These are phyloP conservation scores for Julus scandinavius DNA, from an alignment of 2,888 invertebrate genomes.

Conservation along the genomic window DNA sequence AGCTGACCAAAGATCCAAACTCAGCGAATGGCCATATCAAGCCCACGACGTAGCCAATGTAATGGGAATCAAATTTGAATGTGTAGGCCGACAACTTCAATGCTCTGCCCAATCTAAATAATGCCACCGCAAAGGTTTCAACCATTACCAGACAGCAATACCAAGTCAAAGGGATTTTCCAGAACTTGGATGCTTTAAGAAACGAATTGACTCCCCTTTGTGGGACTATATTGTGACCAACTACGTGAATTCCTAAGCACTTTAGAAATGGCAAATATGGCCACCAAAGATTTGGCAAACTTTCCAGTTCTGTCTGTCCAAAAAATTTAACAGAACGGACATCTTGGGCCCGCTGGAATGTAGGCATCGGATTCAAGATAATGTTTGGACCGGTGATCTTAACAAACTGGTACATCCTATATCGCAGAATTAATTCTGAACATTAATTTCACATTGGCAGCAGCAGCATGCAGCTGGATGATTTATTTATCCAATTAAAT, in stretches of 20 bases:
- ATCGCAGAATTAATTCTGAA: too few species aligned
- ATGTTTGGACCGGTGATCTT: too few species aligned
- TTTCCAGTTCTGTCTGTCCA: too few species aligned
- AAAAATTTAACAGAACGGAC: not conserved
- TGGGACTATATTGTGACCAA: not conserved
- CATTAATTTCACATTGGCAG: too few species aligned
- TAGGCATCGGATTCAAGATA: too few species aligned
- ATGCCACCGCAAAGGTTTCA: not conserved
- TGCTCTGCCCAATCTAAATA: not conserved
- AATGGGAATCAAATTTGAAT: not conserved
- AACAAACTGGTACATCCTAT: too few species aligned
- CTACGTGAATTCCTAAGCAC: not conserved
- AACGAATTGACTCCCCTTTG: not conserved
- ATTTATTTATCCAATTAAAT: too few species aligned
- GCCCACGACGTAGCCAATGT: not conserved
- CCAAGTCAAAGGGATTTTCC: slow-evolving; percentile 10
- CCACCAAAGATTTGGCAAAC: not conserved
- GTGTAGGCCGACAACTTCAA: not conserved
- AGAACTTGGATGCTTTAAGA: not conserved
- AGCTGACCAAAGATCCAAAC: not conserved
- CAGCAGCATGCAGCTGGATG: too few species aligned
- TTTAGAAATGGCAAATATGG: slow-evolving; percentile 9
- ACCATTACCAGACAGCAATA: not conserved
- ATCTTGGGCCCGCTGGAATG: not conserved
- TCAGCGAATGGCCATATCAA: not conserved